These are phyloP conservation scores for Micronycteris hirsuta DNA, from an alignment of 2,113 vertebrate species.

Conservation along the genomic window DNA sequence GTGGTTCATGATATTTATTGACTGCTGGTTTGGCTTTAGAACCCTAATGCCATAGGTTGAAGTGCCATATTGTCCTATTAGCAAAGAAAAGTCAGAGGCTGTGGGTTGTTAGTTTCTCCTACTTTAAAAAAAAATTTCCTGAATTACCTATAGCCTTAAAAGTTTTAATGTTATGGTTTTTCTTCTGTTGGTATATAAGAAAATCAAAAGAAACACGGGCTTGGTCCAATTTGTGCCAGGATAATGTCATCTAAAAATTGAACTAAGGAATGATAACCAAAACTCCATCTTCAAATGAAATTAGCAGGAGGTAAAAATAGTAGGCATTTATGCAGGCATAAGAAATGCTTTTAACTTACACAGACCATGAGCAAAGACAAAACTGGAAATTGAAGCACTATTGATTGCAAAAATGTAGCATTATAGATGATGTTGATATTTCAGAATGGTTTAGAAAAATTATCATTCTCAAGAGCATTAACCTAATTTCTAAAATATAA, in stretches of 20 bases:
- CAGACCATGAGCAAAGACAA: background rate
- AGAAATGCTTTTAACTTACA: background rate
- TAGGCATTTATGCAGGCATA: background rate
- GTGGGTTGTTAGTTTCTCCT: background rate
- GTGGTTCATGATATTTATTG: constrained; percentile 67
- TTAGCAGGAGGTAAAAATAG: background rate
- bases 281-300: background rate
- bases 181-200: background rate
- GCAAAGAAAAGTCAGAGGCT: constrained; percentile 42
- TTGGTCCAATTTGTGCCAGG: background rate
- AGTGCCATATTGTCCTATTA: constrained; percentile 34
- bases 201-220: background rate
- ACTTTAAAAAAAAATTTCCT: background rate
- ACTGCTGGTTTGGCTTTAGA: constrained; percentile 61
- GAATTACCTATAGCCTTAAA: constrained; percentile 30
- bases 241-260: background rate
- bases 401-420: background rate
- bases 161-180: background rate
- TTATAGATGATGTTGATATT: background rate
- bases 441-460: background rate
- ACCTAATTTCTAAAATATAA: background rate
- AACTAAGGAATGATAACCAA: background rate
- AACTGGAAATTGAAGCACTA: background rate
- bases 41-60: constrained; percentile 57
- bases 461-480: background rate